phyloP scores from a whole-genome alignment of 2,888 invertebrate species.

The Leptopilina drosophilae region DNA sequence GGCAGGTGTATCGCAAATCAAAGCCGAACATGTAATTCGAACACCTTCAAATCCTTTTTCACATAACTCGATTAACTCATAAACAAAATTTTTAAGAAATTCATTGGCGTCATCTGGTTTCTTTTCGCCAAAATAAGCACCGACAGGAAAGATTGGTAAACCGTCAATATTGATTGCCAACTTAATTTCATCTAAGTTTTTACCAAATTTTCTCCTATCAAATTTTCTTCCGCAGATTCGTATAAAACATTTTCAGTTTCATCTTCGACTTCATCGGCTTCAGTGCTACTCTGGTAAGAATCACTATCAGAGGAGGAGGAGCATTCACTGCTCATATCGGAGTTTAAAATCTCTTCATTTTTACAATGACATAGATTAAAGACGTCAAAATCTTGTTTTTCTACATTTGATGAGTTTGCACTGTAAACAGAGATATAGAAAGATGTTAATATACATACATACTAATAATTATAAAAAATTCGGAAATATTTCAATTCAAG shows the following conservation, averaged over 20 bases:
- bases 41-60: background rate
- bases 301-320: background rate
- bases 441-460: background rate
- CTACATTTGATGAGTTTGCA: background rate
- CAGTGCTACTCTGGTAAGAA: background rate
- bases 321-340: background rate
- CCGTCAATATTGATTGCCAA: background rate
- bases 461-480: too few species aligned
- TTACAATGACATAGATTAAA: background rate
- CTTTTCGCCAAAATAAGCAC: background rate
- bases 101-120: background rate
- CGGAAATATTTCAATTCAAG: too few species aligned
- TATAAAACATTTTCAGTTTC: background rate
- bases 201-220: background rate
- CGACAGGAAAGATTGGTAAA: background rate
- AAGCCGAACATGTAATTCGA: slow-evolving; percentile 33
- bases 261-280: background rate
- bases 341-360: background rate
- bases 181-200: background rate
- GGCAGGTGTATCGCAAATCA: slow-evolving; percentile 48
- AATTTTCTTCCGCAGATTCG: background rate
- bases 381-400: background rate
- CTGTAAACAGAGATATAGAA: background rate
- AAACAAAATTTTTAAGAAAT: background rate
- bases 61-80: background rate